A percentile compares a stretch with the other conserved stretches of the same genome.
These are phyloP conservation scores for Neosilurus mollespiculum DNA, from an alignment of 2,797 vertebrate species.

Conservation along the genomic window DNA sequence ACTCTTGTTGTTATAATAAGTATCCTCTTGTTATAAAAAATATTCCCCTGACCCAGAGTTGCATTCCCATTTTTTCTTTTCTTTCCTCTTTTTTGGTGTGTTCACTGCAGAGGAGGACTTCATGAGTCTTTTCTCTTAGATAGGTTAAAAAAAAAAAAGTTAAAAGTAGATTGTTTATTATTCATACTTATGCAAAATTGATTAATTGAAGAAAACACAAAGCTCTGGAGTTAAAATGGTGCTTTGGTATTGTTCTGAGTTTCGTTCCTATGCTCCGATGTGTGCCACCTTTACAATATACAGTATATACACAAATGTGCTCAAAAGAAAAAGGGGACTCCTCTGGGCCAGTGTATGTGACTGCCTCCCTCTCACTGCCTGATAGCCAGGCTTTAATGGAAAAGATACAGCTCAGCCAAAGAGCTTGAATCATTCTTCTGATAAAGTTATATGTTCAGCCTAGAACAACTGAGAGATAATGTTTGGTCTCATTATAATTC, in stretches of 20 bases:
- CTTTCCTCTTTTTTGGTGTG: background rate
- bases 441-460: slow-evolving; percentile 99
- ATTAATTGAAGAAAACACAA: background rate
- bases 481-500: slow-evolving; percentile 99
- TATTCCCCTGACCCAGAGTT: no score
- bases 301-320: background rate
- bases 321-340: slow-evolving; percentile 10
- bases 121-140: background rate
- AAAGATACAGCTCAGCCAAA: slow-evolving; percentile 98
- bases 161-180: background rate
- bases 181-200: background rate
- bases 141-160: no score
- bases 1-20: no score
- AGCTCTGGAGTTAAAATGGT: background rate
- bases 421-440: slow-evolving; percentile 99
- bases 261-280: background rate
- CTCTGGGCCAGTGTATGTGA: slow-evolving; percentile 83
- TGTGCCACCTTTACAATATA: no score
- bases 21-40: no score
- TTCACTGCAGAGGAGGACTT: background rate
- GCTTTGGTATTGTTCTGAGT: background rate
- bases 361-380: slow-evolving; percentile 92
- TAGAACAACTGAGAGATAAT: slow-evolving; percentile 98
- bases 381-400: slow-evolving; percentile 98
- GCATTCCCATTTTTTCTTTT: no score